Percentiles rank a stretch among this genome's conserved stretches.
Conservation (phyloP, 2,113 vertebrate species). For the Oryzias javanicus region DNA sequence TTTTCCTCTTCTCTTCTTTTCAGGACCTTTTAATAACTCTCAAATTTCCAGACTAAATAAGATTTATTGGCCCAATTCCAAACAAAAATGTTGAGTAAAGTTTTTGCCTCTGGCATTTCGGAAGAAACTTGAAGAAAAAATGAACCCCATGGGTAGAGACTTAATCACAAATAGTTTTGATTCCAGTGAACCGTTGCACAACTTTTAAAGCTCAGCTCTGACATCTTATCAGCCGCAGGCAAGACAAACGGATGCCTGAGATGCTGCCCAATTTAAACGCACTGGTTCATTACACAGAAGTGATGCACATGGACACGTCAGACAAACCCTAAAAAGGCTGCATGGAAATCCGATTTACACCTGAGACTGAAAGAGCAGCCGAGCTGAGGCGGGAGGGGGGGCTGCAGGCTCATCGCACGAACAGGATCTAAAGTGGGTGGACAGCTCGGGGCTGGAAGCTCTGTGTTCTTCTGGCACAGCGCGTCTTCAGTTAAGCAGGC, state of each 20-base stretch:
- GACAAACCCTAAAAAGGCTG: slow-evolving; percentile 23
- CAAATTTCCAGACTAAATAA: no score
- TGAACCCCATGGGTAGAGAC: neutral
- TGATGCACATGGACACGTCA: slow-evolving; percentile 16
- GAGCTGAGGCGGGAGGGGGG: slow-evolving; percentile 13
- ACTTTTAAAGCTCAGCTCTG: slow-evolving; percentile 25
- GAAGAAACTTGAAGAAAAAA: neutral
- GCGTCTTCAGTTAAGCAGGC: slow-evolving; percentile 38
- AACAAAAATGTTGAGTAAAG: no score
- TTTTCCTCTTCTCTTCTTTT: slow-evolving; percentile 1
- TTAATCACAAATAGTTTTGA: slow-evolving; percentile 28
- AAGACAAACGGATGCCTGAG: slow-evolving; percentile 37
- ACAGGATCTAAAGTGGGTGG: slow-evolving; percentile 49
- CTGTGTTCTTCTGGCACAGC: slow-evolving; percentile 38
- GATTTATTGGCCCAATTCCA: no score
- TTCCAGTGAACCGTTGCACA: slow-evolving; percentile 24
- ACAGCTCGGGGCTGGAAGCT: slow-evolving; percentile 48
- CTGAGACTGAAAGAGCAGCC: slow-evolving; percentile 30
- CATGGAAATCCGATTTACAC: slow-evolving; percentile 27
- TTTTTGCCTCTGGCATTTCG: no score
- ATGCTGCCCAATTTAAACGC: slow-evolving; percentile 33
- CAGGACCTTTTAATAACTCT: neutral
- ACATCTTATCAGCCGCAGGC: slow-evolving; percentile 58
- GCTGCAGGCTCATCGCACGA: slow-evolving; percentile 35
- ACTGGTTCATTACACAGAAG: slow-evolving; percentile 37